Conservation (phyloP, 2,797 vertebrate genomes). For the Centroberyx gerrardi region DNA sequence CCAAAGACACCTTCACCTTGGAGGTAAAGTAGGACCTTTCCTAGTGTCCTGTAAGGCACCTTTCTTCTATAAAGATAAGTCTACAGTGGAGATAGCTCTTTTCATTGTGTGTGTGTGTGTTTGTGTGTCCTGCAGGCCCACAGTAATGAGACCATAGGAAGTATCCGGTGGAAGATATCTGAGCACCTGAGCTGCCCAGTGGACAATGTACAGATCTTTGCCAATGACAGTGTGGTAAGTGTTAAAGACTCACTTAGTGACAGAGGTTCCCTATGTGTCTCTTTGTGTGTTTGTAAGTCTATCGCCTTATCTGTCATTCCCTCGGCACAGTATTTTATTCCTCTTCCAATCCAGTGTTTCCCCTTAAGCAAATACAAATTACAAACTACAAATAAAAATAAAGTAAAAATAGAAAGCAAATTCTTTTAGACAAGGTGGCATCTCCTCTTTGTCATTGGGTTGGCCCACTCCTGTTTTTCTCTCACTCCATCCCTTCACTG, state of each 20-base stretch:
- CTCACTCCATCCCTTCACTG: constrained; percentile 23
- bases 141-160: constrained; percentile 98
- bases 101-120: constrained; percentile 18
- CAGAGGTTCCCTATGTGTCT: background rate
- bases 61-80: background rate
- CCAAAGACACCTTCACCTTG: constrained; percentile 98
- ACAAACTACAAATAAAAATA: constrained; percentile 3
- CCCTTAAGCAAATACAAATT: constrained; percentile 37
- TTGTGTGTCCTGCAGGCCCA: constrained; percentile 89
- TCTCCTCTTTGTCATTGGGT: background rate
- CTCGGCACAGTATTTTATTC: constrained; percentile 34
- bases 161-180: constrained; percentile 97
- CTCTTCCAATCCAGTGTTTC: constrained; percentile 37
- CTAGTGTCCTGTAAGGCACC: background rate
- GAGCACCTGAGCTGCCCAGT: constrained; percentile 96
- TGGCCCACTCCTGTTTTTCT: constrained; percentile 18
- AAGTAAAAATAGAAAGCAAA: constrained; percentile 4
- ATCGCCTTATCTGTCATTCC: constrained; percentile 7
- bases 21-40: constrained; percentile 85
- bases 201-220: constrained; percentile 99
- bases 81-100: constrained; percentile 14
- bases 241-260: background rate
- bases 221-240: constrained; percentile 97
- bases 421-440: background rate
- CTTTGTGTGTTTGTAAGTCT: constrained; percentile 2